Evolutionary conservation across 2,797 vertebrate genomes (phyloP).

Genomic region (Xenentodon cancila): DNA sequence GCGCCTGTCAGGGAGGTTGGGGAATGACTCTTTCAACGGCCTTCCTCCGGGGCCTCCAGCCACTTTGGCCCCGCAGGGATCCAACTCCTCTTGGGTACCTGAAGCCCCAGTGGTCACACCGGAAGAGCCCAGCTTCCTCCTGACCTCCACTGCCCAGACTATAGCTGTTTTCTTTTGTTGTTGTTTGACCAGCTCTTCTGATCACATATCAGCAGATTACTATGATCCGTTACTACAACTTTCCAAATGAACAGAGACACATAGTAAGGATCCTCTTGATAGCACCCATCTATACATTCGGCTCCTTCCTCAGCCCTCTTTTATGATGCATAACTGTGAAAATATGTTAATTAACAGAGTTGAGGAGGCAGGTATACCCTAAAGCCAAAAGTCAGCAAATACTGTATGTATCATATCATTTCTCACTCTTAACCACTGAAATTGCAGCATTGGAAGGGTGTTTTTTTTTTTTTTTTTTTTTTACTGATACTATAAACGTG

Average conservation of each 20-base stretch:
- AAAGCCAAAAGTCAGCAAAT: no score
- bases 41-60: slow-evolving; percentile 76
- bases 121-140: slow-evolving; percentile 92
- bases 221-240: slow-evolving; percentile 87
- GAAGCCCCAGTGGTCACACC: slow-evolving; percentile 84
- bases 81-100: slow-evolving; percentile 85
- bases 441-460: no score
- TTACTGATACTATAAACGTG: no score
- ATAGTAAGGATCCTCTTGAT: slow-evolving; percentile 96
- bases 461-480: no score
- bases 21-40: slow-evolving; percentile 74
- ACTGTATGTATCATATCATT: no score
- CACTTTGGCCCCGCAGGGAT: slow-evolving; percentile 68
- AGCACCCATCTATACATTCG: slow-evolving; percentile 94
- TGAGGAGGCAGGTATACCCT: no score
- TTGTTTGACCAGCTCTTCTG: slow-evolving; percentile 96
- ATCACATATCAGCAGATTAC: slow-evolving; percentile 97
- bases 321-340: slow-evolving; percentile 58
- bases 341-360: no score
- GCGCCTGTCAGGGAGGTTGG: slow-evolving; percentile 75
- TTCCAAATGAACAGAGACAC: slow-evolving; percentile 93
- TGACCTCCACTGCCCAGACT: slow-evolving; percentile 93
- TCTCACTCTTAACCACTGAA: no score
- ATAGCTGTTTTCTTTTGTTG: slow-evolving; percentile 88
- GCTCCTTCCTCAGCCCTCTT: slow-evolving; percentile 96